phyloP scores from a whole-genome alignment of 2,888 invertebrate species.

The Oscheius sp. region DNA sequence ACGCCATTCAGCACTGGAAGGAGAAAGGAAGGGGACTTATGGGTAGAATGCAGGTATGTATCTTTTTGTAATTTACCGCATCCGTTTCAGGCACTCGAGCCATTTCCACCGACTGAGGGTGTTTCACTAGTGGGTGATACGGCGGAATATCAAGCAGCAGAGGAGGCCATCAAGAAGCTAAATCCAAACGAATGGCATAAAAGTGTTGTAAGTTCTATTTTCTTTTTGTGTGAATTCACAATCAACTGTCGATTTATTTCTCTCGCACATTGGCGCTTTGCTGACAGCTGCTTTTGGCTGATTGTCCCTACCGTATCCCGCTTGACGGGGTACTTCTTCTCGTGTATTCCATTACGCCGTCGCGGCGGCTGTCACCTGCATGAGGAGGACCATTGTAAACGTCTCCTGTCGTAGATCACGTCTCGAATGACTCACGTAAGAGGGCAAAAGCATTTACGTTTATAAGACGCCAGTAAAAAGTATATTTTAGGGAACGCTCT shows the following conservation, averaged over 20 bases:
- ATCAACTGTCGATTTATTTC: background rate
- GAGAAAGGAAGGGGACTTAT: constrained; percentile 26
- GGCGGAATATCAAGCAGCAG: constrained; percentile 50
- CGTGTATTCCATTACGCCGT: constrained; percentile 24
- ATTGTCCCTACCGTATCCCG: constrained; percentile 22
- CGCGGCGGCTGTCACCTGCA: constrained; percentile 25
- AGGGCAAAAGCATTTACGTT: too few relatives aligned
- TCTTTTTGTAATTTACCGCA: background rate
- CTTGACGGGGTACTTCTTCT: constrained; percentile 19
- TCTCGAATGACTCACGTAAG: too few relatives aligned
- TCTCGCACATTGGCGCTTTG: background rate
- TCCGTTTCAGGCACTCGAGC: constrained; percentile 60
- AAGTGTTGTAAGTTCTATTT: constrained; percentile 25
- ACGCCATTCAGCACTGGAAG: constrained; percentile 49
- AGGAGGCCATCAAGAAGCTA: constrained; percentile 14
- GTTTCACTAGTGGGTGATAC: constrained; percentile 30
- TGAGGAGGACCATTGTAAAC: background rate
- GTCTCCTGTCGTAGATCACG: background rate
- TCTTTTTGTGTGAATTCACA: background rate
- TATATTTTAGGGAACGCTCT: constrained; percentile 64
- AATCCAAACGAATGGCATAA: background rate
- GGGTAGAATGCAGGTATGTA: constrained; percentile 22
- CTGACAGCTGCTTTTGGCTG: constrained; percentile 24
- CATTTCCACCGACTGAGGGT: constrained; percentile 48
- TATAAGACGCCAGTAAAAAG: background rate